These are phyloP conservation scores for Cochlearius cochlearius DNA, from an alignment of 2,113 vertebrate genomes.

Conservation along the genomic window DNA sequence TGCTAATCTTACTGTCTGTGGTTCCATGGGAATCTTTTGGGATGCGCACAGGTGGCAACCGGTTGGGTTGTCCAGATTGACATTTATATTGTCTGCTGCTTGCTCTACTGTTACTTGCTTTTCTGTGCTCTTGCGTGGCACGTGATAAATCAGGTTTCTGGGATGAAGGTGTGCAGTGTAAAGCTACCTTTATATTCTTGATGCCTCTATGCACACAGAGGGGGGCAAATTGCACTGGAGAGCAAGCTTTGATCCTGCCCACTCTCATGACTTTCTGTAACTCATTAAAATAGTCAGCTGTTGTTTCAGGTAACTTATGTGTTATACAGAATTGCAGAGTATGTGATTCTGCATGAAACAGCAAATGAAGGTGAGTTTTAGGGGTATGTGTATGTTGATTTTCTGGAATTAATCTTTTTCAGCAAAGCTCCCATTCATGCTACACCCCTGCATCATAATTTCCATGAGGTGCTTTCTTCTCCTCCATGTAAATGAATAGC, in stretches of 20 bases:
- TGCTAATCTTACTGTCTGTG: background rate
- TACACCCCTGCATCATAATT: background rate
- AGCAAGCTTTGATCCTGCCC: background rate
- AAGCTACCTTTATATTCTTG: background rate
- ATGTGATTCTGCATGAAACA: background rate
- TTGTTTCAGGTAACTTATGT: background rate
- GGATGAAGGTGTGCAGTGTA: background rate
- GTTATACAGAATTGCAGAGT: background rate
- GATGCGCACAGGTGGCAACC: background rate
- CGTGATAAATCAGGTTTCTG: background rate
- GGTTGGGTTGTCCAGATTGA: background rate
- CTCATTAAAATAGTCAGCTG: background rate
- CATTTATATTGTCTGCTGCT: background rate
- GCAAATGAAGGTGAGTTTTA: background rate
- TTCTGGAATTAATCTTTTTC: background rate
- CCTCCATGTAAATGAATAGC: background rate
- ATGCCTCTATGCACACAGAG: background rate
- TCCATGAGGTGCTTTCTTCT: background rate
- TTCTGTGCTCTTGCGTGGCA: background rate
- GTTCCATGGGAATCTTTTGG: background rate
- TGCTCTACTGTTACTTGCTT: background rate
- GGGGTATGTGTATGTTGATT: background rate
- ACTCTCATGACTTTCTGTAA: background rate
- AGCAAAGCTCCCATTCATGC: background rate
- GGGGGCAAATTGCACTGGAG: background rate